A percentile compares a stretch with the other conserved stretches of the same genome.
These are phyloP conservation scores for Artibeus lituratus DNA, from an alignment of 2,797 vertebrate genomes.

Conservation along the genomic window DNA sequence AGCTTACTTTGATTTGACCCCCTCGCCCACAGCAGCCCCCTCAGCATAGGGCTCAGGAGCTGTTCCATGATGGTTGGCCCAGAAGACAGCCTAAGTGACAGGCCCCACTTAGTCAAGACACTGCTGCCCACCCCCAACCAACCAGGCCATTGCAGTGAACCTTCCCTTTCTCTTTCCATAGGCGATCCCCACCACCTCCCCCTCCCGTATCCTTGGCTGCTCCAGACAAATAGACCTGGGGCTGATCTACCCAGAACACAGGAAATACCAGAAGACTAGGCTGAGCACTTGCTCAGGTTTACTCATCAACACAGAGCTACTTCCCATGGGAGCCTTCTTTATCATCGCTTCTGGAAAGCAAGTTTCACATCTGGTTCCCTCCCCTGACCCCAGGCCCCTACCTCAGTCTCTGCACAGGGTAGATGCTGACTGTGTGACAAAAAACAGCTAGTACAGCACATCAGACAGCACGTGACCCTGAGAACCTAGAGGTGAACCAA, in stretches of 20 bases:
- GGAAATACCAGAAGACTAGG: background rate
- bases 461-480: rapidly evolving
- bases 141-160: background rate
- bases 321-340: rapidly evolving
- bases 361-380: background rate
- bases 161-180: background rate
- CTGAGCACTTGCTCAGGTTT: background rate
- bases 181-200: too few species aligned
- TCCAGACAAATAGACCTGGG: background rate
- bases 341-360: background rate
- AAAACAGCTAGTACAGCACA: rapidly evolving
- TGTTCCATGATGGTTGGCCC: background rate
- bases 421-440: background rate
- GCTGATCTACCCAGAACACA: background rate
- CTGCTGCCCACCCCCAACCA: background rate
- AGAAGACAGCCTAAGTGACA: background rate
- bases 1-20: background rate
- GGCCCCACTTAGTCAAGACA: background rate
- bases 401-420: background rate
- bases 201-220: background rate
- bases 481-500: background rate
- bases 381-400: rapidly evolving
- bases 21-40: too few species aligned
- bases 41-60: background rate
- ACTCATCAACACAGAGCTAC: background rate